Conservation (phyloP, 2,888 invertebrate genomes). For the Dasypogon diadema region DNA sequence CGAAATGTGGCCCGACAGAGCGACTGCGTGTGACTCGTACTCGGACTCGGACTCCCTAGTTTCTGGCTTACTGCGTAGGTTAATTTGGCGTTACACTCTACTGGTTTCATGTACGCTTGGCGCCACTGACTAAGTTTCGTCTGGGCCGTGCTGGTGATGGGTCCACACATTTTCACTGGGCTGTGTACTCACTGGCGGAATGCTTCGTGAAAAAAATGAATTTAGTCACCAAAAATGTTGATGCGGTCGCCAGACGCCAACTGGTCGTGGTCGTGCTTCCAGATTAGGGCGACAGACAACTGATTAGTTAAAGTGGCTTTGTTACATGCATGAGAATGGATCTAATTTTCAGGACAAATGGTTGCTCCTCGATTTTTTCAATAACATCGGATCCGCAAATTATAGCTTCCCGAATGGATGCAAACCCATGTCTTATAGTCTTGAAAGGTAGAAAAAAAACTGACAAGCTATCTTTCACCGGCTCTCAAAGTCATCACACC, state of each 20-base stretch:
- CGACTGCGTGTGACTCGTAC: constrained; percentile 3
- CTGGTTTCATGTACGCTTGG: constrained; percentile 18
- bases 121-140: constrained; percentile 41
- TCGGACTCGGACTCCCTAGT: too few species aligned
- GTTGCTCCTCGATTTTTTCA: too few species aligned
- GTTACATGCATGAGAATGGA: neutral
- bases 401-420: too few species aligned
- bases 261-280: neutral
- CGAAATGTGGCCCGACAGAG: neutral
- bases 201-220: neutral
- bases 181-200: neutral
- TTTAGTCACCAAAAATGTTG: neutral
- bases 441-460: too few species aligned
- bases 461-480: too few species aligned
- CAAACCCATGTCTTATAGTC: too few species aligned
- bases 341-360: too few species aligned
- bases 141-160: neutral
- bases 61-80: constrained; percentile 20
- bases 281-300: neutral
- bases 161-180: too few species aligned
- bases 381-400: too few species aligned
- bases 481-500: too few species aligned
- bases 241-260: neutral
- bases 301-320: neutral
- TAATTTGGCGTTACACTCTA: constrained; percentile 41